These are phyloP conservation scores for Laothoe populi DNA, from an alignment of 2,888 invertebrate genomes.

Conservation along the genomic window DNA sequence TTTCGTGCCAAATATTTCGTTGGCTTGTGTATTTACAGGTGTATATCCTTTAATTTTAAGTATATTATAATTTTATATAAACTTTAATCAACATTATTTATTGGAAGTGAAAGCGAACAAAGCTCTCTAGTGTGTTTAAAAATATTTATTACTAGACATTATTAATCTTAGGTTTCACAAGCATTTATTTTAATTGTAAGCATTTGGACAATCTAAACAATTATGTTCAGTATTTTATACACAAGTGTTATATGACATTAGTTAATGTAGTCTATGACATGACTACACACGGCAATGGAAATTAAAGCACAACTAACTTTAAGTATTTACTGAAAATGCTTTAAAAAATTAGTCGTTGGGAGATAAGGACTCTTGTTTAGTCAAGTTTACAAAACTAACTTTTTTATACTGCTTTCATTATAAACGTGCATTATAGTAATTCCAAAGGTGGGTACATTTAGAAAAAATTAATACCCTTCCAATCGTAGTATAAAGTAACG, in stretches of 20 bases:
- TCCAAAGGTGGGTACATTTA: no score
- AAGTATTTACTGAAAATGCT: conserved; percentile 49
- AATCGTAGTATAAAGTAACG: no score
- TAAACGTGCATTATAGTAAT: no score
- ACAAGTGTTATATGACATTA: neutral
- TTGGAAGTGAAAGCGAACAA: conserved; percentile 39
- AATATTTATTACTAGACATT: conserved; percentile 62
- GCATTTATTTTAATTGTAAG: conserved; percentile 20
- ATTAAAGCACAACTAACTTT: conserved; percentile 26
- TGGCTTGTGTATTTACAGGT: conserved; percentile 37
- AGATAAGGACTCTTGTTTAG: conserved; percentile 13
- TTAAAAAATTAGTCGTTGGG: conserved; percentile 45
- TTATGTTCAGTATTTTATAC: conserved; percentile 13
- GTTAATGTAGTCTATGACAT: neutral
- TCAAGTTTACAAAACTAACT: conserved; percentile 39
- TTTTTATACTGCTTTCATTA: conserved; percentile 40
- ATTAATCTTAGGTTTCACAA: conserved; percentile 19
- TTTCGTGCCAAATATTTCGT: conserved; percentile 53
- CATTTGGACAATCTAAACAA: conserved; percentile 32
- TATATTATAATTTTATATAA: conserved; percentile 34
- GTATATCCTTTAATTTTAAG: conserved; percentile 32
- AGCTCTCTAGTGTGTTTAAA: conserved; percentile 71
- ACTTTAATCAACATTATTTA: conserved; percentile 43
- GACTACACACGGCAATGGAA: conserved; percentile 30
- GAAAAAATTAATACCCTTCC: no score